Evolutionary conservation across 53 echinoderm and acorn worm genomes (phyloP).

Genomic region (Echinometra lucunter): DNA sequence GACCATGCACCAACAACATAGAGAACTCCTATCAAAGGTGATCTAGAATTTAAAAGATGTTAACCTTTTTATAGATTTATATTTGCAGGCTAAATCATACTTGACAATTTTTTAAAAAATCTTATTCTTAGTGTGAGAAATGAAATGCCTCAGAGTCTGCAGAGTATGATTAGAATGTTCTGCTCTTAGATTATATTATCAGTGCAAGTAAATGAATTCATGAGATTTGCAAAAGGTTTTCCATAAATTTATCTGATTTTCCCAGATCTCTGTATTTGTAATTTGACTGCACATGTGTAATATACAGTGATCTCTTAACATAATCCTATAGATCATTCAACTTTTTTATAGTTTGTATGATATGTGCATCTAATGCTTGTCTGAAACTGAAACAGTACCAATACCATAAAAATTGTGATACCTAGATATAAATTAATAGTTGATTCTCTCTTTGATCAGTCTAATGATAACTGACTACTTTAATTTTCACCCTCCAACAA

Average conservation of each 20-base stretch:
- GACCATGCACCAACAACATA: constrained; percentile 90
- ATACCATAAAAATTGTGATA: not conserved
- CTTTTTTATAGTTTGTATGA: not conserved
- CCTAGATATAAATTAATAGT: not conserved
- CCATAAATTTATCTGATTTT: too few relatives aligned
- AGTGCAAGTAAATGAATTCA: too few relatives aligned
- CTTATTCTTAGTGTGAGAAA: not conserved
- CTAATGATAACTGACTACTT: not conserved
- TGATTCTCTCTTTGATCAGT: not conserved
- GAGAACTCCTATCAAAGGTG: constrained; percentile 90
- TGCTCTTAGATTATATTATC: too few relatives aligned
- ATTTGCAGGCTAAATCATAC: not conserved
- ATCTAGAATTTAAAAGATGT: not conserved
- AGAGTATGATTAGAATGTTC: not conserved
- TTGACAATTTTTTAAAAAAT: too few relatives aligned
- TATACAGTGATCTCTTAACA: too few relatives aligned
- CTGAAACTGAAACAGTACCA: not conserved
- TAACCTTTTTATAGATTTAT: not conserved
- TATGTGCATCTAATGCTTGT: not conserved
- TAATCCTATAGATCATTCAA: too few relatives aligned
- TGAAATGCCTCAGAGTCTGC: not conserved
- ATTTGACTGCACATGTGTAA: too few relatives aligned
- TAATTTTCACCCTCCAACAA: not conserved
- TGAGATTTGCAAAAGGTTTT: too few relatives aligned
- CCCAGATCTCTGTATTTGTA: too few relatives aligned